These are phyloP conservation scores for Acleris sparsana DNA, from an alignment of 2,888 invertebrate genomes.

Conservation along the genomic window DNA sequence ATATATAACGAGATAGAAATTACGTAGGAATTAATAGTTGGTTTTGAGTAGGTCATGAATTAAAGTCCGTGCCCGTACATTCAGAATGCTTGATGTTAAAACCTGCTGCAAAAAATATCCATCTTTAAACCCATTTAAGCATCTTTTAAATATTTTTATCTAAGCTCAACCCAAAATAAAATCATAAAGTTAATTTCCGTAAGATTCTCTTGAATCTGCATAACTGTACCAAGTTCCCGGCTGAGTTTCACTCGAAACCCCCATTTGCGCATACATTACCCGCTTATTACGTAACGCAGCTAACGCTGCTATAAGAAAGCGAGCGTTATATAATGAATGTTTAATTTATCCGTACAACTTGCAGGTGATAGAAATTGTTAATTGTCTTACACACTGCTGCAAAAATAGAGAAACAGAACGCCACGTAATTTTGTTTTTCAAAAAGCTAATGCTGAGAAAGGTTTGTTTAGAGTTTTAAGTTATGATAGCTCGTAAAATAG, in stretches of 20 bases:
- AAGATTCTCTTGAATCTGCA: slow-evolving; percentile 57
- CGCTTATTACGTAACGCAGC: slow-evolving; percentile 39
- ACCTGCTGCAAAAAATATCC: no score
- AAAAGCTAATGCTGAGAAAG: no score
- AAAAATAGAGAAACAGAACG: neutral
- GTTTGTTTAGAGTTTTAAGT: no score
- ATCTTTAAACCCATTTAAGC: neutral
- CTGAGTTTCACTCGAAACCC: slow-evolving; percentile 46
- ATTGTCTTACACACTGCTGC: slow-evolving; percentile 38
- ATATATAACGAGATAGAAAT: no score
- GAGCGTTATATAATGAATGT: slow-evolving; percentile 43
- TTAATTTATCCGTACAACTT: slow-evolving; percentile 41
- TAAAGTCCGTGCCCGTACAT: no score
- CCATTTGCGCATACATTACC: slow-evolving; percentile 48
- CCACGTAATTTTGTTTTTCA: no score
- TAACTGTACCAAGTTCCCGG: slow-evolving; percentile 43
- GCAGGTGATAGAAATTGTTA: slow-evolving; percentile 44
- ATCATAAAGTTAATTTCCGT: slow-evolving; percentile 52
- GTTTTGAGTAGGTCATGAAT: no score
- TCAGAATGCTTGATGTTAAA: no score
- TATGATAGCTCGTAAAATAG: no score
- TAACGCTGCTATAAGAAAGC: slow-evolving; percentile 36
- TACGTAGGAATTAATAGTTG: no score
- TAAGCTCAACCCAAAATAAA: slow-evolving; percentile 18
- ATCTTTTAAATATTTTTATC: slow-evolving; percentile 1